Conservation (phyloP, 2,113 vertebrate genomes). For the Conger conger region DNA sequence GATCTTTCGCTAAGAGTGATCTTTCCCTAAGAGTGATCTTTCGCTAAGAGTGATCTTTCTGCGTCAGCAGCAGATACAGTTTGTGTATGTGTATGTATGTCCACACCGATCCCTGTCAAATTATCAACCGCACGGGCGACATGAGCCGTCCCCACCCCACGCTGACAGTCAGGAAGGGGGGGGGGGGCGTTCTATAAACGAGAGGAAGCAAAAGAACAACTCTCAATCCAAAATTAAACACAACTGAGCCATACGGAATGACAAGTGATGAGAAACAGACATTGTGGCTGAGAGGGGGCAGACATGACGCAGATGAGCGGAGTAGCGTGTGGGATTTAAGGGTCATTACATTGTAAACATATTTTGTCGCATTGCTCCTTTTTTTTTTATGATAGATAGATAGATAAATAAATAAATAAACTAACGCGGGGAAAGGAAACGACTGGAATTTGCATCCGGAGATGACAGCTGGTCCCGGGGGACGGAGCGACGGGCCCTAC, state of each 20-base stretch:
- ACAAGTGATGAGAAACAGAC: not conserved
- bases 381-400: not conserved
- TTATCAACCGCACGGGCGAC: constrained; percentile 49
- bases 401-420: constrained; percentile 31
- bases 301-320: not conserved
- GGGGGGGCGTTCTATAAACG: not conserved
- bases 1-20: too few species aligned
- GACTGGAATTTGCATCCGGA: constrained; percentile 39
- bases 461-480: constrained; percentile 55
- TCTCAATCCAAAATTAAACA: not conserved
- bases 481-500: constrained; percentile 52
- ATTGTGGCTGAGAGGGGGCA: not conserved
- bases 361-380: not conserved
- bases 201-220: not conserved
- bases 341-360: not conserved
- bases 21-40: constrained; percentile 24
- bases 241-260: not conserved
- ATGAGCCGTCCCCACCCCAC: constrained; percentile 36
- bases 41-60: too few species aligned
- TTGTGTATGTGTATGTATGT: constrained; percentile 42
- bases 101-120: constrained; percentile 62
- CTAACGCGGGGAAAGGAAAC: constrained; percentile 23
- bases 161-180: constrained; percentile 43
- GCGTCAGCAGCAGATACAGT: constrained; percentile 60
- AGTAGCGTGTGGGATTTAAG: not conserved